Evolutionary conservation across 2,113 vertebrate species (phyloP).

Genomic region (Paramormyrops kingsleyae): DNA sequence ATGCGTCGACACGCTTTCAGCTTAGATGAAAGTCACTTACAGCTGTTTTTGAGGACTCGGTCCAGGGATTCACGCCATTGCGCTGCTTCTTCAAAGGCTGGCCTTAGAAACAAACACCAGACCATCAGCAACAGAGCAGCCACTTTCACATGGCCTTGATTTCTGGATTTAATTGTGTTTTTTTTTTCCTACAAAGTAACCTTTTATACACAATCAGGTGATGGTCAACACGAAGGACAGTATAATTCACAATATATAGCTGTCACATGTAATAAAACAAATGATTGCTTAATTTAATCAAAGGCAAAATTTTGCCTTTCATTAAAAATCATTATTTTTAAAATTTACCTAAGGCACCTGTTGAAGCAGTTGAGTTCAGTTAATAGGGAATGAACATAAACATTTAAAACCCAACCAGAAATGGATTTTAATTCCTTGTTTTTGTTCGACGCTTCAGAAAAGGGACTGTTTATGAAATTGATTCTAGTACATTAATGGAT

Average conservation of each 20-base stretch:
- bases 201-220: not conserved
- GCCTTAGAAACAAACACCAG: constrained; percentile 42
- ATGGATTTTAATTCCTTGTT: not conserved
- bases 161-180: not conserved
- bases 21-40: constrained; percentile 49
- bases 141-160: not conserved
- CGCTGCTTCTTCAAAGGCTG: constrained; percentile 51
- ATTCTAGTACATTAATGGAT: not conserved
- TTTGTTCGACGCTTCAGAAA: not conserved
- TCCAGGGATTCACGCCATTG: constrained; percentile 71
- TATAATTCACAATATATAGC: not conserved
- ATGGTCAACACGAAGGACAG: not conserved
- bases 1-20: not conserved
- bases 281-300: not conserved
- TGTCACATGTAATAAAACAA: not conserved
- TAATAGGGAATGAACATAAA: not conserved
- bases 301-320: no score
- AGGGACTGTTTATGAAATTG: not conserved
- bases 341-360: not conserved
- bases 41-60: constrained; percentile 62
- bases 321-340: not conserved
- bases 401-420: not conserved
- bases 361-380: not conserved
- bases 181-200: not conserved
- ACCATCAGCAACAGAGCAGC: not conserved